Percentiles rank a stretch among this genome's conserved stretches.
phyloP scores from a whole-genome alignment of 2,113 vertebrate species.

The Syrmaticus mikado region DNA sequence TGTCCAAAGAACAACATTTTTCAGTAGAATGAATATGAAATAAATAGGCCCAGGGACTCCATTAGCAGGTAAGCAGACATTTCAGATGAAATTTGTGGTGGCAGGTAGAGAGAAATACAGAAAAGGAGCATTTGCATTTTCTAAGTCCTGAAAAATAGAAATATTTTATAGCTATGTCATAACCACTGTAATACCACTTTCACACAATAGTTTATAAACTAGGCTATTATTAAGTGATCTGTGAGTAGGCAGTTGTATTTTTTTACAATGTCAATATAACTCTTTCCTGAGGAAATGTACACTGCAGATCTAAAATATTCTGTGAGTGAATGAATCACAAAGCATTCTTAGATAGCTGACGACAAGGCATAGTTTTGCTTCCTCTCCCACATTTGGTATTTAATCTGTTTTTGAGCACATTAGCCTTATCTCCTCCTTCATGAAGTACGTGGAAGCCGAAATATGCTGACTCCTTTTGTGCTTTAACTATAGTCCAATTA shows the following conservation, averaged over 20 bases:
- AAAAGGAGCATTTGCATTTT: background rate
- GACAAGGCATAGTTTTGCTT: background rate
- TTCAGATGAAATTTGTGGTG: background rate
- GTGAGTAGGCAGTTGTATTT: background rate
- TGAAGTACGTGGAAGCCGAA: background rate
- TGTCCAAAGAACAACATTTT: background rate
- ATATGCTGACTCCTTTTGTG: background rate
- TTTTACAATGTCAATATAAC: background rate
- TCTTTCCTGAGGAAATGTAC: background rate
- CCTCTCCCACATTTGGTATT: background rate
- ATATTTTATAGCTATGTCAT: background rate
- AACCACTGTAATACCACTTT: background rate
- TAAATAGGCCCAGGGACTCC: background rate
- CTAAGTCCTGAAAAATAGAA: background rate
- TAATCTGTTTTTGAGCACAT: background rate
- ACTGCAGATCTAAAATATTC: background rate
- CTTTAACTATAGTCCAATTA: background rate
- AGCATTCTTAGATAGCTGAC: background rate
- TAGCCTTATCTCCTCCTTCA: background rate
- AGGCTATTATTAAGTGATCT: background rate
- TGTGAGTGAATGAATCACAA: background rate
- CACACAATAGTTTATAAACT: background rate
- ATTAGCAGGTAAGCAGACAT: background rate
- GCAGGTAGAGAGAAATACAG: background rate
- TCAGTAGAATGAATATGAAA: background rate